Conservation (phyloP, 2,113 vertebrate genomes). For the Crotophaga sulcirostris region DNA sequence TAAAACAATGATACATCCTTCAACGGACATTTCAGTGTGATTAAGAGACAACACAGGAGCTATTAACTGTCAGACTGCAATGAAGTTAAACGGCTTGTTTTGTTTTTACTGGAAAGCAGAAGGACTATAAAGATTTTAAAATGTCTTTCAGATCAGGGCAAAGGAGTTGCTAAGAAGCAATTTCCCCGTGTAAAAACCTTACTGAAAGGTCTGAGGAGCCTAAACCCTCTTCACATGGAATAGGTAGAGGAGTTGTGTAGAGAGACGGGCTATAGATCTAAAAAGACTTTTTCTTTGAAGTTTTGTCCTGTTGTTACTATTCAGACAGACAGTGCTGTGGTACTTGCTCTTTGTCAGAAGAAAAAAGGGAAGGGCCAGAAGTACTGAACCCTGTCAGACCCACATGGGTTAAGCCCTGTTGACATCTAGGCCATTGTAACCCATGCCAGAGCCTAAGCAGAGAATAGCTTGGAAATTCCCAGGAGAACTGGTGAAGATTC, state of each 20-base stretch:
- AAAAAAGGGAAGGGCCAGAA: neutral
- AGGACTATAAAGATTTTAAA: slow-evolving; percentile 42
- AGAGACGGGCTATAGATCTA: neutral
- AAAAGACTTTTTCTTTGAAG: slow-evolving; percentile 10
- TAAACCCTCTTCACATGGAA: neutral
- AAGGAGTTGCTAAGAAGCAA: neutral
- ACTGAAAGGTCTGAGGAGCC: neutral
- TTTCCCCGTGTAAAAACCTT: slow-evolving; percentile 8
- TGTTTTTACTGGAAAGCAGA: slow-evolving; percentile 52
- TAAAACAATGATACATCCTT: slow-evolving; percentile 53
- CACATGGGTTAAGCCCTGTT: neutral
- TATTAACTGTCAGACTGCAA: slow-evolving; percentile 49
- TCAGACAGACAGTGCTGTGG: neutral
- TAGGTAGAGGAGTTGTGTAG: neutral
- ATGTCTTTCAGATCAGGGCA: neutral
- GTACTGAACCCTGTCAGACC: neutral
- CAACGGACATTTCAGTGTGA: slow-evolving; percentile 23
- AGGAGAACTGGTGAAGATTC: neutral
- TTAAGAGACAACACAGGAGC: slow-evolving; percentile 54
- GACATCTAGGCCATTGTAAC: neutral
- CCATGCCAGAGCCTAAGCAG: neutral
- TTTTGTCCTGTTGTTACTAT: neutral
- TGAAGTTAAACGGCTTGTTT: slow-evolving; percentile 53
- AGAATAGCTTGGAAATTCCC: neutral
- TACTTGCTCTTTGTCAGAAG: neutral